Conservation (phyloP, 2,113 vertebrate species). For the Atlantisia rogersi region DNA sequence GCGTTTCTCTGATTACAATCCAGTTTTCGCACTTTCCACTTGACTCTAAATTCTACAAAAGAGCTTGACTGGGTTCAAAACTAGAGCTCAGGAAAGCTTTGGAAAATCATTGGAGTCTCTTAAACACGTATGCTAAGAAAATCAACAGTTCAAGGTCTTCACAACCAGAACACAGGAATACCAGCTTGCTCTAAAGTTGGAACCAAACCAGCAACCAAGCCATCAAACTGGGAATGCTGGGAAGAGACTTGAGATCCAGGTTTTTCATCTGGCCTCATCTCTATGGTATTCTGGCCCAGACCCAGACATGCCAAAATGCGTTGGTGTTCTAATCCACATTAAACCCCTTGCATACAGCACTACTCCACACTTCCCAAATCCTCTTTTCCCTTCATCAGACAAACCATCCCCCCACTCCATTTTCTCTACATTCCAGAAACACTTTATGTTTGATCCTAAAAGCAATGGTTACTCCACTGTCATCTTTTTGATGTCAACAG, state of each 20-base stretch:
- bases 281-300: not conserved
- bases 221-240: not conserved
- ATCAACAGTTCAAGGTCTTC: not conserved
- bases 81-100: not conserved
- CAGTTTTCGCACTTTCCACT: conserved; percentile 13
- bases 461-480: not conserved
- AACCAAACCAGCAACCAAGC: not conserved
- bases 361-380: not conserved
- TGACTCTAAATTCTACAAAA: conserved; percentile 16
- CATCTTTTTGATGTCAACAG: not conserved
- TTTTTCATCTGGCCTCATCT: not conserved
- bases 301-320: not conserved
- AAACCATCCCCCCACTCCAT: accelerated
- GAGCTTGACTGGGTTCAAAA: conserved; percentile 20
- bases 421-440: not conserved
- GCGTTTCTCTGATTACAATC: not conserved
- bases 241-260: not conserved
- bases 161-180: not conserved
- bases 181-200: not conserved
- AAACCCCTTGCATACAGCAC: not conserved
- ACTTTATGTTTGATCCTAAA: not conserved
- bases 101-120: not conserved
- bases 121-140: not conserved
- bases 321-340: not conserved
- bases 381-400: conserved; percentile 4